These are phyloP conservation scores for Genyomyrus donnyi DNA, from an alignment of 2,113 vertebrate genomes.

Conservation along the genomic window DNA sequence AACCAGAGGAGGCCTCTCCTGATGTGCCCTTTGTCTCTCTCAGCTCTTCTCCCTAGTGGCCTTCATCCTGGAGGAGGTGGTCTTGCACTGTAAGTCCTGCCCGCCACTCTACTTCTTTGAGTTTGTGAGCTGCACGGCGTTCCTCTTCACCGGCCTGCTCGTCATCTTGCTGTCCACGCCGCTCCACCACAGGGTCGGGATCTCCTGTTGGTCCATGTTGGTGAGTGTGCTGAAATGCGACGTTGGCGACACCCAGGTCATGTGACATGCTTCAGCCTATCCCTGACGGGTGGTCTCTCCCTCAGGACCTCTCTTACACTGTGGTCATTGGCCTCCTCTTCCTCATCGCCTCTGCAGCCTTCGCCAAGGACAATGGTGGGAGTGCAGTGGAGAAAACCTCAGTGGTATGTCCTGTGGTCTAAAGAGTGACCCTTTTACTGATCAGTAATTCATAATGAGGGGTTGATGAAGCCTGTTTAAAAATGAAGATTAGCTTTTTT, in stretches of 20 bases:
- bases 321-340: constrained; percentile 34
- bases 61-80: constrained; percentile 78
- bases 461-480: neutral
- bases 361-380: constrained; percentile 45
- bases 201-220: constrained; percentile 47
- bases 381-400: constrained; percentile 45
- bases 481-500: neutral
- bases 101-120: constrained; percentile 80
- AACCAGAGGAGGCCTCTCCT: neutral
- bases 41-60: constrained; percentile 77
- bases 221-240: constrained; percentile 50
- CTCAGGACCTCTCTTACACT: constrained; percentile 67
- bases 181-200: constrained; percentile 47
- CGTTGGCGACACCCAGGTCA: neutral
- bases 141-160: constrained; percentile 71
- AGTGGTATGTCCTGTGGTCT: constrained; percentile 56
- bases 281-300: neutral
- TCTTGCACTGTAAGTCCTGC: constrained; percentile 60
- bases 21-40: neutral
- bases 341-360: constrained; percentile 60
- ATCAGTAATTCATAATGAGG: neutral
- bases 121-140: constrained; percentile 78
- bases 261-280: neutral
- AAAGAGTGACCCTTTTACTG: neutral
- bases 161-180: constrained; percentile 63